Conservation (phyloP, 2,113 vertebrate genomes). For the Centrocercus urophasianus region DNA sequence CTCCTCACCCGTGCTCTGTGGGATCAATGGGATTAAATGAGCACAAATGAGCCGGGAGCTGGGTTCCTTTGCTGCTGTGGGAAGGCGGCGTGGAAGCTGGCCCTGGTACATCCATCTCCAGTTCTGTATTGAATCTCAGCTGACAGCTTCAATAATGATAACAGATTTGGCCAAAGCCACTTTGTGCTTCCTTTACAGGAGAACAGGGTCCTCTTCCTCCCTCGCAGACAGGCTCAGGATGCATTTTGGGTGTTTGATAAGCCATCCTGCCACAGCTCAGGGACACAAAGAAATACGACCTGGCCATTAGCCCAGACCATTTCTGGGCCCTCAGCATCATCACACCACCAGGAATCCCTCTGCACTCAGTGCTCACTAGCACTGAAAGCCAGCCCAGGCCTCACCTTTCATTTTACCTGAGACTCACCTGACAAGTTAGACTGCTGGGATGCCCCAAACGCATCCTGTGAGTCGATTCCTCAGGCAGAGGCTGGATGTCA, state of each 20-base stretch:
- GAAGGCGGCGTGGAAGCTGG: slow-evolving; percentile 32
- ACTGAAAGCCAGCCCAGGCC: background rate
- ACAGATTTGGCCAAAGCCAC: slow-evolving; percentile 32
- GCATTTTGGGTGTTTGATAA: background rate
- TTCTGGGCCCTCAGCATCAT: rapidly evolving
- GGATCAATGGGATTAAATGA: slow-evolving; percentile 60
- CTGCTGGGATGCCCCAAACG: background rate
- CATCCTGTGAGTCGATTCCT: background rate
- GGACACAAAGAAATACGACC: background rate
- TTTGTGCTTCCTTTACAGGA: background rate
- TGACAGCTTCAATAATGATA: slow-evolving; percentile 66
- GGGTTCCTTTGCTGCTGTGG: slow-evolving; percentile 17
- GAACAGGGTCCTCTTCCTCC: background rate
- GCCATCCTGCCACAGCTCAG: background rate
- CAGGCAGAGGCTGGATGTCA: background rate
- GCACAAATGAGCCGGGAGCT: slow-evolving; percentile 42
- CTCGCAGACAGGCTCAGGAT: background rate
- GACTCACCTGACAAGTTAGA: background rate
- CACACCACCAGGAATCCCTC: background rate
- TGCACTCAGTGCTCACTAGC: rapidly evolving
- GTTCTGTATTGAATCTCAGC: slow-evolving; percentile 36
- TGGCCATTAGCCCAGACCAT: background rate
- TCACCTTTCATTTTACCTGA: background rate
- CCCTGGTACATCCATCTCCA: slow-evolving; percentile 29
- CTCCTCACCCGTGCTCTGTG: background rate